Percentiles rank a stretch among this genome's conserved stretches.
These are phyloP conservation scores for Sebastes steindachneri DNA, from an alignment of 2,797 vertebrate genomes.

Conservation along the genomic window DNA sequence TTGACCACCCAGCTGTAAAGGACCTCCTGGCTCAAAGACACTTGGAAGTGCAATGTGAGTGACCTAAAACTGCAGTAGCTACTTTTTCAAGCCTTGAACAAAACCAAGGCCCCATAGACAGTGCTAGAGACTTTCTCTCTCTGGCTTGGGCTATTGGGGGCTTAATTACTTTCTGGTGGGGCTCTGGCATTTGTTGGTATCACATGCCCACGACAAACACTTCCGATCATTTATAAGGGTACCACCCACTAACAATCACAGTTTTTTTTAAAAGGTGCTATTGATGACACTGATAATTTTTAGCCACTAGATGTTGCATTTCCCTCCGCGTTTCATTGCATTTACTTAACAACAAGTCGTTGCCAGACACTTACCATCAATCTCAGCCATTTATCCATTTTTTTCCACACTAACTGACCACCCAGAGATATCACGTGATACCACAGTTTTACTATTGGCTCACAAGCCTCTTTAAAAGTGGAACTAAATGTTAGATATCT, in stretches of 20 bases:
- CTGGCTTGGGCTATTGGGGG: background rate
- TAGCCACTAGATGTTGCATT: too few species aligned
- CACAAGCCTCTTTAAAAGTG: too few species aligned
- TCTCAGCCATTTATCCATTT: too few species aligned
- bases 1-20: conserved; percentile 96
- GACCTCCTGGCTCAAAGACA: conserved; percentile 95
- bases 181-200: background rate
- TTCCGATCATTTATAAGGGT: background rate
- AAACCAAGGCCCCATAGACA: background rate
- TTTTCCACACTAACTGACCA: too few species aligned
- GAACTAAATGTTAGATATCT: too few species aligned
- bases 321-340: too few species aligned
- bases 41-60: conserved; percentile 97
- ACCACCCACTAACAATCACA: background rate
- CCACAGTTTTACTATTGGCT: too few species aligned
- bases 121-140: background rate
- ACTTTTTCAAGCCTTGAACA: background rate
- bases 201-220: background rate
- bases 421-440: too few species aligned
- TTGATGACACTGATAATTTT: too few species aligned
- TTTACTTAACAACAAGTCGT: too few species aligned
- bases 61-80: conserved; percentile 23
- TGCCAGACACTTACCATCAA: too few species aligned
- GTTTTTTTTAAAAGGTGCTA: background rate
- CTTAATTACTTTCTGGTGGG: background rate